Conservation (phyloP, 2,888 invertebrate species). For the Synergus gifuensis region DNA sequence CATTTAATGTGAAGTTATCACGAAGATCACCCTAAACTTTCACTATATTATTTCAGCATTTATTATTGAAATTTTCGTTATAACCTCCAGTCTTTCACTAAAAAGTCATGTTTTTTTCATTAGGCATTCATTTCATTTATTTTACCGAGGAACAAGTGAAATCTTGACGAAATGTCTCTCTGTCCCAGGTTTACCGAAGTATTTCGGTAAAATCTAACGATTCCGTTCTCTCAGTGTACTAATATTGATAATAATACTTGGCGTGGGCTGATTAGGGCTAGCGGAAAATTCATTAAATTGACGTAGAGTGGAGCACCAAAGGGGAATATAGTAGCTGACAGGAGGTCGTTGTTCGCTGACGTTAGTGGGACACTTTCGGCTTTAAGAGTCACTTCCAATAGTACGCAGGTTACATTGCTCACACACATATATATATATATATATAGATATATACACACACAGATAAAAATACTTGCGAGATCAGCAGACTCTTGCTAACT, state of each 20-base stretch:
- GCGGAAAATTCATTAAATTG: conserved; percentile 41
- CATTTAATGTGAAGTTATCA: too few species aligned
- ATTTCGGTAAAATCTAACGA: too few species aligned
- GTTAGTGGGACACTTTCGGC: conserved; percentile 73
- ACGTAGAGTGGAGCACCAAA: conserved; percentile 35
- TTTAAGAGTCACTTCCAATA: conserved; percentile 60
- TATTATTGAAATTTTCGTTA: too few species aligned
- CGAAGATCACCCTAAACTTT: too few species aligned
- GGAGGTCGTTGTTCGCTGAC: conserved; percentile 69
- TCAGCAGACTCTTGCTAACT: conserved; percentile 36
- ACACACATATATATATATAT: neutral
- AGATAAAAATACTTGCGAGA: conserved; percentile 32
- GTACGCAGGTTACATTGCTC: conserved; percentile 49
- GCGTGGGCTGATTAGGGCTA: conserved; percentile 16
- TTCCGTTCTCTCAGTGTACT: too few species aligned
- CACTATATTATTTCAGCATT: too few species aligned
- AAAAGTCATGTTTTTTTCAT: too few species aligned
- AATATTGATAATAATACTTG: neutral
- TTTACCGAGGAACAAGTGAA: too few species aligned
- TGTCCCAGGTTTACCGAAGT: too few species aligned
- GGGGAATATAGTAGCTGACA: conserved; percentile 24
- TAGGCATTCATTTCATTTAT: too few species aligned
- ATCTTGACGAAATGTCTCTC: too few species aligned
- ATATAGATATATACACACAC: neutral
- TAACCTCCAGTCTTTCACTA: too few species aligned